Base-by-base conservation (phyloP, 2,888 invertebrate species). In the Pheosia gnoma region DNA sequence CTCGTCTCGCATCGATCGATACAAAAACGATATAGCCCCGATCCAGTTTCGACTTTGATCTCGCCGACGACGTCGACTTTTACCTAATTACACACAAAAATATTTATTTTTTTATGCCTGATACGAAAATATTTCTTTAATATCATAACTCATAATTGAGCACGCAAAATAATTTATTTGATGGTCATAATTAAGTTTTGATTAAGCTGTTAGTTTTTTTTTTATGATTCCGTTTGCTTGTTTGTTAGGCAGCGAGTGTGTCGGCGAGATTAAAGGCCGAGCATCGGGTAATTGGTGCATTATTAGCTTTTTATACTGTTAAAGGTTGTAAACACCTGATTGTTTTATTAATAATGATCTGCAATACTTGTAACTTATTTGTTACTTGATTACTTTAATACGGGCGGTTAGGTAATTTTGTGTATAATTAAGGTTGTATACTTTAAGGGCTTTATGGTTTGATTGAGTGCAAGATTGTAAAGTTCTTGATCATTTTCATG, bases 51-150 rank as follows among this genome's bases (percentile, higher is more conserved):
- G 54, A 57, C 71, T 83, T 87, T 86, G 83, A 87, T 75, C 70
- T 57, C 4, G 65, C 84, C 86, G 85, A 25, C 81, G 54, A 69
- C 51, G 51, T 4, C 70, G 63, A 78, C 87, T 86, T 86, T 88
- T 86, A 84, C 82, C 81, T 84, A 75, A 87, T 86, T 83, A 85
- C 79, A 79, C 68, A 77, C 75, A 79, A 77, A 81, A 79, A 79
- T 83, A 83, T 71, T 82, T 82, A 79, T 77, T 81, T 25, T 80
- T 78, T 77, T 60, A 64, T 63, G 61, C 74, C 62, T 84, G 84
- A 83, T 81, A 84, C 85, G 81, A 78, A 86, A 86, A 83, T 85
- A 77, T 78, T 47, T 61, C 68, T 75, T 84, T 79, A 82, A 84
- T 81, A 78, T 75, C 75, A 75, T 75, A 79, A 79, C 80, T 80